Conservation (phyloP, 2,797 vertebrate species). For the Australoheros facetus region DNA sequence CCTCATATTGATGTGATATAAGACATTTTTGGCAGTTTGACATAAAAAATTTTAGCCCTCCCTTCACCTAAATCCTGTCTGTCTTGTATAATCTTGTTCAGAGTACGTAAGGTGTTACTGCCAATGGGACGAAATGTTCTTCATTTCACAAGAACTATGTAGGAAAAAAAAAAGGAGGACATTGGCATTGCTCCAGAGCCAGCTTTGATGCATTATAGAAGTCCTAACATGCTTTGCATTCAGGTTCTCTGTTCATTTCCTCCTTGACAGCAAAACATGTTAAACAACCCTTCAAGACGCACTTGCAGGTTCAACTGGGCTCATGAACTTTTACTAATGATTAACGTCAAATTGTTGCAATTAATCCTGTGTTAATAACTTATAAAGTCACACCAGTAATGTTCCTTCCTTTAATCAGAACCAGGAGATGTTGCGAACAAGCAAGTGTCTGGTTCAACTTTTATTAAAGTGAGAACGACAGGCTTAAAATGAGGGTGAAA, state of each 20-base stretch:
- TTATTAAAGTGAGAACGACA: not conserved
- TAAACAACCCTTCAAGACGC: not conserved
- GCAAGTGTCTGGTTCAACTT: not conserved
- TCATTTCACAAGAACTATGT: not conserved
- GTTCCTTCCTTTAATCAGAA: not conserved
- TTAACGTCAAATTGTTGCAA: not conserved
- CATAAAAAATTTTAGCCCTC: not conserved
- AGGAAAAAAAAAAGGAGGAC: not conserved
- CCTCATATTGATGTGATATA: not conserved
- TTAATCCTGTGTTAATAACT: not conserved
- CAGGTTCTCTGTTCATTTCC: accelerated
- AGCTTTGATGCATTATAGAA: not conserved
- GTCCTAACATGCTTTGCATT: not conserved
- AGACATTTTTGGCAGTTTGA: not conserved
- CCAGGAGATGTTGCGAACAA: not conserved
- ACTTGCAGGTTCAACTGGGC: not conserved
- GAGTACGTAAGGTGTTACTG: not conserved
- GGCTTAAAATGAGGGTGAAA: too few species aligned
- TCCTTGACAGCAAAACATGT: not conserved
- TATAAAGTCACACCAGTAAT: not conserved
- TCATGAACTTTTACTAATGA: not conserved
- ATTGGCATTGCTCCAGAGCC: not conserved
- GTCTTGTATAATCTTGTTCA: not conserved
- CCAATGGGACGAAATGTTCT: not conserved
- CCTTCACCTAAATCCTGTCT: not conserved